Conservation (phyloP, 2,797 vertebrate species). For the Danio choprae region DNA sequence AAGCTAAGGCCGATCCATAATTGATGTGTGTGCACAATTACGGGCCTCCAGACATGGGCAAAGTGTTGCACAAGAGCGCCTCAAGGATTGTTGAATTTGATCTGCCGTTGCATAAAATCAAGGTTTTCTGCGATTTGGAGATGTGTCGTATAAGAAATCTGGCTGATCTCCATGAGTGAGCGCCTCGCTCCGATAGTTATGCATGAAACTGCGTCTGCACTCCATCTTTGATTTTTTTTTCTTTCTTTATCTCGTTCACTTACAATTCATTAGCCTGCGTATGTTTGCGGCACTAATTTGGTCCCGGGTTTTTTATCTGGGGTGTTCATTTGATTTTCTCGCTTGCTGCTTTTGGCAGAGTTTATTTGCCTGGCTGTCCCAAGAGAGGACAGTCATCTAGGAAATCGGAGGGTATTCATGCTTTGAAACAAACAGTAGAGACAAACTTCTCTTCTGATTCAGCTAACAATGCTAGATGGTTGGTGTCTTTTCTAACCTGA, state of each 20-base stretch:
- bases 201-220: slow-evolving; percentile 40
- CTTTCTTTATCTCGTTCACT: slow-evolving; percentile 68
- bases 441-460: slow-evolving; percentile 6
- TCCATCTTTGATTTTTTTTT: slow-evolving; percentile 40
- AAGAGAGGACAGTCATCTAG: slow-evolving; percentile 19
- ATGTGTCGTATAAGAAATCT: slow-evolving; percentile 74
- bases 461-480: background rate
- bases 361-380: slow-evolving; percentile 45
- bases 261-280: slow-evolving; percentile 56
- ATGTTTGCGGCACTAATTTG: slow-evolving; percentile 57
- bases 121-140: slow-evolving; percentile 75
- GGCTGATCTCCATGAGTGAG: slow-evolving; percentile 72
- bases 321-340: slow-evolving; percentile 54
- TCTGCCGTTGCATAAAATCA: slow-evolving; percentile 86
- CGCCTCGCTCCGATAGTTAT: slow-evolving; percentile 54
- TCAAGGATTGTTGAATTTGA: slow-evolving; percentile 87
- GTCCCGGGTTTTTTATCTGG: slow-evolving; percentile 52
- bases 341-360: slow-evolving; percentile 50
- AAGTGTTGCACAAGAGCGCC: slow-evolving; percentile 84
- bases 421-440: slow-evolving; percentile 22
- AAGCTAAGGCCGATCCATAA: slow-evolving; percentile 84
- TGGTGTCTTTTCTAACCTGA: background rate
- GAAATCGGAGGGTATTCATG: slow-evolving; percentile 20
- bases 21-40: slow-evolving; percentile 91
- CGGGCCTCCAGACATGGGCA: slow-evolving; percentile 86